Evolutionary conservation across 2,888 invertebrate species (phyloP), one percentile per base, ranked within the genome.

Genomic region (Limenitis camilla): DNA sequence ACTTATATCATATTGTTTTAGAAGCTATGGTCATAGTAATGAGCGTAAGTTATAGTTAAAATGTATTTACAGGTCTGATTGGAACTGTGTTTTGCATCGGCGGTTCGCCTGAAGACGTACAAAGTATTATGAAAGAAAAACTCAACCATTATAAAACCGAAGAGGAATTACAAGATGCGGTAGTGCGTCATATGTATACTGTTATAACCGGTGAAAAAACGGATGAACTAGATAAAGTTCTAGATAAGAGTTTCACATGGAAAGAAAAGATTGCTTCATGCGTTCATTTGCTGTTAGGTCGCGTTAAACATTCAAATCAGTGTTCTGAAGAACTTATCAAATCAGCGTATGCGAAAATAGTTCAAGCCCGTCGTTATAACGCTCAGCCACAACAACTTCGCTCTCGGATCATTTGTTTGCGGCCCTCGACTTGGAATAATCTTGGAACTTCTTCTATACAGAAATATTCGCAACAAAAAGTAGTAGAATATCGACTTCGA

Each of bases 61-160:
- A 33, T 19, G 41, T 19, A 55, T n/a, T 55, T 49, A 0, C 57
- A 69, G 79, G 78, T 52, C 50, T 70, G 6, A 67, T 55, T 2
- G 81, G 81, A 4, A 78, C 73, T 1, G 66, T 82, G 2, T 82
- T 69, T 55, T 78, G 75, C 47, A 40, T 80, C 7, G 81, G 82
- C 2, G 59, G 52, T 31, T 47, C 62, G 6, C 81, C 80, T 0
- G 67, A 66, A 4, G 75, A 78, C 35, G 63, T 73, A 27, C 43
- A 63, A 9, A 46, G 32, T 0, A 52, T 61, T 1, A 53, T 82
- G 0, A 64, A 72, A 40, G 57, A 66, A 5, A 62, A 72, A 27
- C 48, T 79, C 2, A 49, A 57, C 4, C 56, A 61, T 4, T 69
- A 58, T 47, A 49, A 62, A 5, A 65, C 65, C 0, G 67, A 71